These are phyloP conservation scores for Mormyrops attenuatus DNA, from an alignment of 2,797 vertebrate species.

Conservation along the genomic window DNA sequence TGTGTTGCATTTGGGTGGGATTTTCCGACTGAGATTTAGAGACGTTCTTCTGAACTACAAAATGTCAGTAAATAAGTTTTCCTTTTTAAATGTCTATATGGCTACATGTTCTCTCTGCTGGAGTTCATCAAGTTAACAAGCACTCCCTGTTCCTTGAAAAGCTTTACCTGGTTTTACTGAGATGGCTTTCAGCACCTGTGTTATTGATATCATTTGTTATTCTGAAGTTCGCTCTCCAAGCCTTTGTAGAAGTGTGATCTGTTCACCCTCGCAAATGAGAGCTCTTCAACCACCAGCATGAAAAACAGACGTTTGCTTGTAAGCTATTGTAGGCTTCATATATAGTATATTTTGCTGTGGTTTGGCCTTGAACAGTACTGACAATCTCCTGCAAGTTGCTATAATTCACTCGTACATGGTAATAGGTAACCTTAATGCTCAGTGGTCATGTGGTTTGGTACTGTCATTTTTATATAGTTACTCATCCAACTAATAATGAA, in stretches of 20 bases:
- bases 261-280: background rate
- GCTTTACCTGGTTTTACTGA: background rate
- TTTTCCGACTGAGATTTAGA: background rate
- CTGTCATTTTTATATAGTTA: background rate
- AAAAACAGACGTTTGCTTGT: background rate
- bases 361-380: background rate
- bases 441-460: background rate
- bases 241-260: background rate
- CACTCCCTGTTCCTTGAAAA: background rate
- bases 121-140: background rate
- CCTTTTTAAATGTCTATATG: background rate
- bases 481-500: background rate
- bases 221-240: background rate
- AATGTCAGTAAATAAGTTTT: background rate
- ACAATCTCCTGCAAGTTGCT: background rate
- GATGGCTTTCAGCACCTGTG: background rate
- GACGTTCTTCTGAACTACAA: background rate
- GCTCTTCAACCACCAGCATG: background rate
- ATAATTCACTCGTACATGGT: background rate
- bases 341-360: background rate
- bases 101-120: background rate
- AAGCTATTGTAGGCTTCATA: background rate
- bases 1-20: background rate
- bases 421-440: background rate
- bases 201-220: background rate